Base-by-base conservation (phyloP, 2,888 invertebrate genomes). In the Chromoteleia sp. region DNA sequence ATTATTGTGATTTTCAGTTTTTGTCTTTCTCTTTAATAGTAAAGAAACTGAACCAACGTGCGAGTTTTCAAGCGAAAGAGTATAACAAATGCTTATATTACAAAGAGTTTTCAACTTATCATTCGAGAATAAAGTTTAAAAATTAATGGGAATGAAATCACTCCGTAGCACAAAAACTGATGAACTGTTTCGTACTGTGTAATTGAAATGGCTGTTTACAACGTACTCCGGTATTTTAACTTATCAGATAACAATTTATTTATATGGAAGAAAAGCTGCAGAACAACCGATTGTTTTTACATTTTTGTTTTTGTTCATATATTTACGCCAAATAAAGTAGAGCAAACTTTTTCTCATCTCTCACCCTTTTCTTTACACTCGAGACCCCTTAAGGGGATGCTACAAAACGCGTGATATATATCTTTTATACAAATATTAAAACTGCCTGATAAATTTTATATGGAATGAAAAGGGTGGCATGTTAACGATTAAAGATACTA, bases 311-410 rank as follows among this genome's bases (percentile, higher is more conserved):
- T 45, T 33, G 19, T 48, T 63, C 48, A 36, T 48, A 48, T 33
- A 63, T 63, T 63, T 63, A 19, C 48, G 45, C 59, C 43, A 59
- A 59, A 59, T 59, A 59, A 59, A 59, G 59, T 59, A 29, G 30
- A 59, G n/a, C 43, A 59, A 59, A 59, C 43, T 43, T 61, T 50
- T 59, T 61, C 73, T 30, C 73, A 61, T 73, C 41, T 61, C 73
- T 73, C 61, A 61, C 61, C 52, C 52, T 41, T 71, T 43, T 73
- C 61, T 59, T 71, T 50, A 29, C 58, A 52, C 19, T 29, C 12
- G 39, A 59, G 50, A 59, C 12, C 59, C 71, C 71, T 59, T 45
- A 39, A 59, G 71, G 71, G 59, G 58, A 71, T 71, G 59, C 6
- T 52, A 52, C 50, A 59, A 71, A 71, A 59, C 59, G 39, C 25